Base-by-base conservation (phyloP, 2,888 invertebrate species). In the Kuschelorhynchus macadamiae region DNA sequence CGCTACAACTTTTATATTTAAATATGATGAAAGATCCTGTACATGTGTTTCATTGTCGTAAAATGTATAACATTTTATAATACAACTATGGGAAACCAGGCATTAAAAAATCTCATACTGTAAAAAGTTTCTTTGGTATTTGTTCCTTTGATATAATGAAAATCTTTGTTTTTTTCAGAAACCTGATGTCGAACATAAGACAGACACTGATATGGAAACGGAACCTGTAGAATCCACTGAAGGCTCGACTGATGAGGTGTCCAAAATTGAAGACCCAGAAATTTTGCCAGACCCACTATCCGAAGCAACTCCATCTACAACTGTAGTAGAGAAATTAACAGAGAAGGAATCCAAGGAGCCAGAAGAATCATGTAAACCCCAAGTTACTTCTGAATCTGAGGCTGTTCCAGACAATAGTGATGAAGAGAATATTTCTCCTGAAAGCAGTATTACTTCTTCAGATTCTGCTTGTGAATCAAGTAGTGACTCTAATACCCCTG, bases 401-500 rank as follows among this genome's bases (percentile, higher is more conserved):
- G 11, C 36, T 36, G 4, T 33, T 5, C 14, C 25, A n/a, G 44
- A 56, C 42, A 21, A 12, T 5, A 8, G 12, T 53, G 41, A 39
- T 33, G 64, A 53, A 41, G 72, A 75, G 56, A 72, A 62, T 64
- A 60, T 72, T 33, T 74, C 72, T 1, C 71, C 73, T 16, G 73
- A 74, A 66, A 72, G 56, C n/a, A 75, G 73, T 52, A 71, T 72
- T 25, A 60, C 62, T 12, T 71, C 70, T 25, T 69, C 73, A n/a
- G 55, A 8, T 55, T 39, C 57, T 16, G 7, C 60, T 25, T 49
- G 14, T n/a, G 30, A 44, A 25, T 32, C 44, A 11, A 50, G 8
- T 61, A 20, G 36, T 25, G 36, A 44, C 36, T 20, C 49, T 14
- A 66, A 68, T 36, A 53, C 57, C 41, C 60, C 66, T 12, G 52